Evolutionary conservation across 2,888 invertebrate species (phyloP).

Genomic region (Taphrorychus bicolor): DNA sequence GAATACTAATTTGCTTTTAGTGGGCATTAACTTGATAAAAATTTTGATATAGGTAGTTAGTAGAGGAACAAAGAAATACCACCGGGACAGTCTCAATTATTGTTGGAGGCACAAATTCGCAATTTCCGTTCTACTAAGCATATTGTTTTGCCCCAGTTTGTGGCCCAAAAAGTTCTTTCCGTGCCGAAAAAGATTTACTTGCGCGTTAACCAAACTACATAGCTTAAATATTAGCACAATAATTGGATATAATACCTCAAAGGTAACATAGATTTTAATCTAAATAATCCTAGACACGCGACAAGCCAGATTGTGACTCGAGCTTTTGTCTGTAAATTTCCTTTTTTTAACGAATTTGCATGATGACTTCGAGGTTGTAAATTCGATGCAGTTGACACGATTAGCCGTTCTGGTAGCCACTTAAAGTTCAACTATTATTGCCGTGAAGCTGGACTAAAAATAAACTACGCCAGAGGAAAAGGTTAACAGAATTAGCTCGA

Average conservation of each 20-base stretch:
- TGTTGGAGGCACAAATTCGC: not conserved
- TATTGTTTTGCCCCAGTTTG: not conserved
- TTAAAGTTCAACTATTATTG: constrained; percentile 15
- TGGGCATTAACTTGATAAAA: too few species aligned
- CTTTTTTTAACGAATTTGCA: not conserved
- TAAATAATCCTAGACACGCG: constrained; percentile 18
- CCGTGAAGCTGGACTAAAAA: constrained; percentile 13
- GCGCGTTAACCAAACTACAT: constrained; percentile 20
- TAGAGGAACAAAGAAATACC: too few species aligned
- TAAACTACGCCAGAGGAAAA: constrained; percentile 25
- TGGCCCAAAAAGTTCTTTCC: constrained; percentile 3
- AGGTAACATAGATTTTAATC: constrained; percentile 15
- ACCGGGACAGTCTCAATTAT: too few species aligned
- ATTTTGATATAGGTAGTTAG: too few species aligned
- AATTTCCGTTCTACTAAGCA: not conserved
- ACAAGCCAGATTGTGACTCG: not conserved
- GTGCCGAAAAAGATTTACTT: constrained; percentile 12
- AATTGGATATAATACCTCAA: constrained; percentile 20
- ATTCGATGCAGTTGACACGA: not conserved
- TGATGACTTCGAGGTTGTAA: not conserved
- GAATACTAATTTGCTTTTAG: not conserved
- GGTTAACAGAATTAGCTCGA: constrained; percentile 35
- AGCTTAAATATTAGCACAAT: constrained; percentile 23
- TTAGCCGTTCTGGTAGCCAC: constrained; percentile 8
- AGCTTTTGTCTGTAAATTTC: not conserved